A percentile compares a stretch with the other conserved stretches of the same genome.
phyloP scores from a whole-genome alignment of 2,797 vertebrate species.

The Scarus forsteni region DNA sequence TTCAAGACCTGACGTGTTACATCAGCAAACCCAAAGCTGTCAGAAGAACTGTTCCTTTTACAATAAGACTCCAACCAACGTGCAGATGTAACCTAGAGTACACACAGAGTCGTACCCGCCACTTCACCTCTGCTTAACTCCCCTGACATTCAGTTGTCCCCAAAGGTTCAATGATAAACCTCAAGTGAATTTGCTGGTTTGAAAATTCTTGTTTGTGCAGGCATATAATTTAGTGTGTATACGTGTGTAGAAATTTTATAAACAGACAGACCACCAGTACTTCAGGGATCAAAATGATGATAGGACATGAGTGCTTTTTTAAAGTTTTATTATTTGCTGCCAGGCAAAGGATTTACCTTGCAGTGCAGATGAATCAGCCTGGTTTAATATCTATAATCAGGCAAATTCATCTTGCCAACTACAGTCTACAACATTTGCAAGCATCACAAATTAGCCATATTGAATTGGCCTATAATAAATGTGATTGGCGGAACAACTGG shows the following conservation, averaged over 20 bases:
- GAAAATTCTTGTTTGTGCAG: conserved; percentile 18
- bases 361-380: no score
- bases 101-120: neutral
- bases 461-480: no score
- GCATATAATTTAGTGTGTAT: neutral
- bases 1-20: conserved; percentile 11
- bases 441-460: no score
- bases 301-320: no score
- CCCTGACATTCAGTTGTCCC: conserved; percentile 33
- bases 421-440: no score
- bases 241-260: neutral
- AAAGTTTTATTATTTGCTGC: no score
- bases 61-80: neutral
- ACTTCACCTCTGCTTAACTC: conserved; percentile 48
- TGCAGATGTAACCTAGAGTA: conserved; percentile 9
- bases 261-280: no score
- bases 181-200: conserved; percentile 50
- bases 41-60: conserved; percentile 14
- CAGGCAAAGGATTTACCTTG: no score
- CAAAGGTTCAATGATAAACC: conserved; percentile 34
- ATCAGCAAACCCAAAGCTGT: conserved; percentile 31
- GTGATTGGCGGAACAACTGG: no score
- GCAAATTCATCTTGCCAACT: no score
- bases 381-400: no score
- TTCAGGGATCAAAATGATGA: no score